Percentiles rank a stretch among this genome's conserved stretches.
Evolutionary conservation across 64 coral and sea anemone genomes (phyloP).

Genomic region (Montipora sp.): DNA sequence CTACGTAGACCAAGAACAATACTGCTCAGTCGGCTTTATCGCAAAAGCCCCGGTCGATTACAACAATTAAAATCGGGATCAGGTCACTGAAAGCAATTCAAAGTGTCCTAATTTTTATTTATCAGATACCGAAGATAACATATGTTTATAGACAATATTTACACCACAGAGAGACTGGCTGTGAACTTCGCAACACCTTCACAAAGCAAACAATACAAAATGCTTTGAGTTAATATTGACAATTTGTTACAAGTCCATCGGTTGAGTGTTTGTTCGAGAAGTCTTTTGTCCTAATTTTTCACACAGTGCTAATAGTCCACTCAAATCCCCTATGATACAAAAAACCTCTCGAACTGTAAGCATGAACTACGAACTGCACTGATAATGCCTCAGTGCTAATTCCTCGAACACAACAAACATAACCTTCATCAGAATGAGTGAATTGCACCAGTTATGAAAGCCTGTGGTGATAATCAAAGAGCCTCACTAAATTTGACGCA

Average conservation of each 20-base stretch:
- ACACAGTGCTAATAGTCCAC: background rate
- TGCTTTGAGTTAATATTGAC: constrained; percentile 41
- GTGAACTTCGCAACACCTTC: background rate
- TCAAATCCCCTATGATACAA: background rate
- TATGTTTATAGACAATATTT: constrained; percentile 12
- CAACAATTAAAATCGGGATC: background rate
- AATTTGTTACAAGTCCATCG: background rate
- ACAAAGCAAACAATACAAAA: background rate
- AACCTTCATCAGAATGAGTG: background rate
- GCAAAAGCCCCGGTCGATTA: background rate
- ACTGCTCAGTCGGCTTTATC: background rate
- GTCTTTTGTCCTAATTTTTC: background rate
- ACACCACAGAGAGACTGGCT: background rate
- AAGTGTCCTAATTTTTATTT: constrained; percentile 21
- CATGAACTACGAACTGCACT: background rate
- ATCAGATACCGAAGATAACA: constrained; percentile 11
- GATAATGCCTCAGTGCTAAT: background rate
- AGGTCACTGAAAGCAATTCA: background rate
- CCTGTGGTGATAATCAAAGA: background rate
- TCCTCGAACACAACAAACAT: background rate
- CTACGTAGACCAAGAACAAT: background rate
- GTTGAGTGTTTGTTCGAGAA: constrained; percentile 17
- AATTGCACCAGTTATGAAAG: background rate
- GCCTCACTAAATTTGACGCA: background rate
- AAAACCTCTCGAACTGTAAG: constrained; percentile 7